Base-by-base conservation (phyloP, 2,888 invertebrate species). In the Nomada ruficornis region DNA sequence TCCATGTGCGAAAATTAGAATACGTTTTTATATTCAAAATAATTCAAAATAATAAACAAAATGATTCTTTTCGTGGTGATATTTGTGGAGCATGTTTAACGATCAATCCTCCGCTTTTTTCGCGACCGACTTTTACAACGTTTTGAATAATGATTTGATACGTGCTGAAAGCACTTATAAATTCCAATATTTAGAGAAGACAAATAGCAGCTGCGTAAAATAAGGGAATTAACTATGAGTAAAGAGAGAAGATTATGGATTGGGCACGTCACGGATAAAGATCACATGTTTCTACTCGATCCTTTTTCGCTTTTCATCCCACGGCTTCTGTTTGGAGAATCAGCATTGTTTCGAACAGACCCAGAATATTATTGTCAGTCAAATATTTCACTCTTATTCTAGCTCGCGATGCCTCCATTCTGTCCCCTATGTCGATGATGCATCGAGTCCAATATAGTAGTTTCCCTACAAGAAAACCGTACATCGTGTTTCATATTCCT, bases 171-270 rank as follows among this genome's bases (percentile, higher is more conserved):
- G 11, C 26, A 63, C n/a, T 52, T 54, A 44, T 7, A 65, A 65
- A 23, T 29, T 57, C 23, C 57, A 73, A 65, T 59, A 73, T 73
- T 47, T 47, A 52, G 23, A 36, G 44, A 20, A 62, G 60, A 64
- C 64, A 59, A 36, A 26, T 36, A 67, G 29, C 57, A 18, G 11
- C 2, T 13, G 42, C 2, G 20, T 11, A 23, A 26, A 23, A 23
- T 5, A 5, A 13, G 9, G 52, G 23, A 54, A 75, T 52, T 44
- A 44, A 75, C 68, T 62, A 18, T 13, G n/a, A 68, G 26, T 59
- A 60, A n/a, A 68, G 10, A n/a, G 10, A 44, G 50, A 60, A 3
- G 20, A 9, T 47, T 11, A 52, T 62, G 20, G 60, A 36, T 36
- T 11, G 36, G 7, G n/a, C n/a, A 47, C 13, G n/a, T 44, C 10